Evolutionary conservation across 2,797 vertebrate genomes (phyloP).

Genomic region (Rhabdophis nuchalis): DNA sequence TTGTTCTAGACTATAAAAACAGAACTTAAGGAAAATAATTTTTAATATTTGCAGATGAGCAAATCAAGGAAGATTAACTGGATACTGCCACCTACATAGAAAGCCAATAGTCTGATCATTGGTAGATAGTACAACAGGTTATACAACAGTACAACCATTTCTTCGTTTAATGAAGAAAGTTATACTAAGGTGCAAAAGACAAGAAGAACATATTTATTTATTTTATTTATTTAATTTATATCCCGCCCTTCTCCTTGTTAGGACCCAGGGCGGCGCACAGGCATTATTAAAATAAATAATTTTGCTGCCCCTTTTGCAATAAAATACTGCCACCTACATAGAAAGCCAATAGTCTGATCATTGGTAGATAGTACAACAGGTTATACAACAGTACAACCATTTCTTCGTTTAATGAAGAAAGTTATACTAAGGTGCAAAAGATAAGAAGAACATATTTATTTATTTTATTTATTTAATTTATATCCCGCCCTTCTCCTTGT

Average conservation of each 20-base stretch:
- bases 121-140: background rate
- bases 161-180: background rate
- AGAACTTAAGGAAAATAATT: background rate
- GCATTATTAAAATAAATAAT: too few relatives aligned
- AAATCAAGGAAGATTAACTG: background rate
- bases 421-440: background rate
- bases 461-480: too few relatives aligned
- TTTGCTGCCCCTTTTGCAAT: too few relatives aligned
- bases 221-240: too few relatives aligned
- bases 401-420: background rate
- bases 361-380: background rate
- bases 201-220: too few relatives aligned
- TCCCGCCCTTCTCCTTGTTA: too few relatives aligned
- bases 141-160: background rate
- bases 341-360: background rate
- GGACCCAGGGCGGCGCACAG: too few relatives aligned
- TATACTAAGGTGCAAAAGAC: background rate
- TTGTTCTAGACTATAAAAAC: background rate
- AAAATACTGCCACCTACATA: background rate
- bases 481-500: too few relatives aligned
- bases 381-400: too few relatives aligned
- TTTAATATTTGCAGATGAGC: background rate
- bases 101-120: background rate
- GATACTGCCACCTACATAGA: background rate
- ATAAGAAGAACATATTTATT: too few relatives aligned